A percentile compares a stretch with the other conserved stretches of the same genome.
These are phyloP conservation scores for Eupeodes luniger DNA, from an alignment of 2,888 invertebrate genomes.

Conservation along the genomic window DNA sequence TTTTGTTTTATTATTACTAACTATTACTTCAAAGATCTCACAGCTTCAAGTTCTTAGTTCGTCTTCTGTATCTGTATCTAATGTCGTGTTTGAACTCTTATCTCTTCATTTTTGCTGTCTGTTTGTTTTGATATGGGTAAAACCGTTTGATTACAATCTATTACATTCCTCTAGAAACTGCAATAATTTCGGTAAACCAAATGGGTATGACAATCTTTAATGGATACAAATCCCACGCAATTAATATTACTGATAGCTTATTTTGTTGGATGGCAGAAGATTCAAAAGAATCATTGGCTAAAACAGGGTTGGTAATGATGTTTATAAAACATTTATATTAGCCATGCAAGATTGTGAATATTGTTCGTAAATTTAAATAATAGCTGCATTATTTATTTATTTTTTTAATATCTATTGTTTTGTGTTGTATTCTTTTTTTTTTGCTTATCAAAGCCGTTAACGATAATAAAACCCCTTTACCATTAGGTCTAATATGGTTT, in stretches of 20 bases:
- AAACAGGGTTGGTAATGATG: neutral
- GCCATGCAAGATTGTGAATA: neutral
- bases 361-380: neutral
- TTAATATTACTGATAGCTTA: slow-evolving; percentile 23
- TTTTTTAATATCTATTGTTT: neutral
- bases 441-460: too few species aligned
- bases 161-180: neutral
- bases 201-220: neutral
- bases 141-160: slow-evolving; percentile 3
- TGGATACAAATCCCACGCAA: neutral
- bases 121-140: slow-evolving; percentile 12
- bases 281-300: neutral
- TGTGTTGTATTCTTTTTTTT: too few species aligned
- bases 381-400: neutral
- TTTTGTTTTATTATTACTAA: too few species aligned
- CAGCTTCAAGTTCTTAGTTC: neutral
- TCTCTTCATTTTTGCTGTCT: neutral
- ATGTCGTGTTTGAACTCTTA: neutral
- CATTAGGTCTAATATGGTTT: too few species aligned
- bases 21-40: neutral
- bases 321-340: neutral
- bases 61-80: neutral
- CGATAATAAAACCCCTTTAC: too few species aligned
- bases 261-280: slow-evolving; percentile 3
- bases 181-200: neutral